Percentiles rank a stretch among this genome's conserved stretches.
Conservation (phyloP, 2,888 invertebrate species). For the Orthonychiurus folsomi region DNA sequence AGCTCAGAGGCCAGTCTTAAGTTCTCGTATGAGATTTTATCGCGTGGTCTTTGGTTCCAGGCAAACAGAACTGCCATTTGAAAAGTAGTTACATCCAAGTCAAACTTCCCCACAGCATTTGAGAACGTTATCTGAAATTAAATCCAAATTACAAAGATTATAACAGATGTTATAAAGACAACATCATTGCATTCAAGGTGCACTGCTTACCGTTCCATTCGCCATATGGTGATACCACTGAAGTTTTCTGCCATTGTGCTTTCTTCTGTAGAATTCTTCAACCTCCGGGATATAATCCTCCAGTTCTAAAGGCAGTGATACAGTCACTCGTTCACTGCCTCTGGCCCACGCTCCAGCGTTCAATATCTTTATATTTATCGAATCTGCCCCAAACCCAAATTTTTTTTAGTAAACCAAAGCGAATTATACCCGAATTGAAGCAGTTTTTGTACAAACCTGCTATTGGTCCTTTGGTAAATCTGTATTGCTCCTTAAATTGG, state of each 20-base stretch:
- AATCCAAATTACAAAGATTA: slow-evolving; percentile 8
- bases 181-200: too few species aligned
- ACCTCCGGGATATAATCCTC: slow-evolving; percentile 99
- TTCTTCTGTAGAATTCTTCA: slow-evolving; percentile 95
- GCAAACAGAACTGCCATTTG: slow-evolving; percentile 99
- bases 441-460: too few species aligned
- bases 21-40: slow-evolving; percentile 93
- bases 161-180: too few species aligned
- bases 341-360: slow-evolving; percentile 98
- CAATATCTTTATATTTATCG: slow-evolving; percentile 94
- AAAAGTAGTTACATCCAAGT: slow-evolving; percentile 97
- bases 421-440: slow-evolving; percentile 11
- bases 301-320: slow-evolving; percentile 90
- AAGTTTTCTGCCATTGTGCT: slow-evolving; percentile 92
- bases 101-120: slow-evolving; percentile 85
- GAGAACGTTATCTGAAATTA: slow-evolving; percentile 71
- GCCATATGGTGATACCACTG: slow-evolving; percentile 99
- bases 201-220: slow-evolving; percentile 76
- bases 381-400: slow-evolving; percentile 55
- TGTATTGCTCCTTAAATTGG: slow-evolving; percentile 68
- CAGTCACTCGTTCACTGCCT: slow-evolving; percentile 86
- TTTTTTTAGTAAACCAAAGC: background rate
- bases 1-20: slow-evolving; percentile 90
- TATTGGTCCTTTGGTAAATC: slow-evolving; percentile 59
- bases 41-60: slow-evolving; percentile 92